Evolutionary conservation across 2,797 vertebrate genomes (phyloP), one percentile per base, ranked within the genome.

Genomic region (Huso huso): DNA sequence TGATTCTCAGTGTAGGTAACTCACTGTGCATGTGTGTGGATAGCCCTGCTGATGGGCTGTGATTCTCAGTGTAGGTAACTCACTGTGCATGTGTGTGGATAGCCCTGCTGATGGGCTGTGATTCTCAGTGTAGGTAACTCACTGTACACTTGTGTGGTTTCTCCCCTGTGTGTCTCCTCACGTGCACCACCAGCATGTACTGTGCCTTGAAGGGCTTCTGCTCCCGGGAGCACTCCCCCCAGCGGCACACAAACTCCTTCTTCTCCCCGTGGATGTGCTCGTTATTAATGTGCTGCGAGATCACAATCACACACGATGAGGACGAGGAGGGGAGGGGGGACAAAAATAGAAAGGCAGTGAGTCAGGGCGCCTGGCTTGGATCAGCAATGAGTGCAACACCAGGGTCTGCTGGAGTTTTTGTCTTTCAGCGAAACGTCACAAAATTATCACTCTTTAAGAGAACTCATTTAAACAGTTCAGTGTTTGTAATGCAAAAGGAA

Each of bases 61-160:
- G n/a, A 48, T 6, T 12, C 37, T 13, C 59, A 8, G 59, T 10
- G 59, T 11, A 12, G 8, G 11, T n/a, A 6, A 18, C 50, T 15
- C 23, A 58, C 48, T 61, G 58, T 65, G 49, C 37, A 8, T 58
- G 49, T 62, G 50, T 63, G 12, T 61, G 48, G 50, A 37, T 37
- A 37, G 23, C 23, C 23, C 23, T 37, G 23, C 23, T 37, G 23
- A 37, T 37, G 23, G 23, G 23, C 23, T 37, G 23, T 37, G 2
- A 37, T 37, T 37, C 23, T 37, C 23, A 37, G 23, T 37, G 23
- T 4, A 63, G 51, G 37, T 60, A 65, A 84, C 88, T 88, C 77
- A 98, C 96, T 80, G 96, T 97, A 87, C 96, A 98, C 81, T 97
- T 98, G 87, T 98, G 96, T 0, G 96, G 95, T 73, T 98, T 98